Percentiles rank a stretch among this genome's conserved stretches.
phyloP scores from a whole-genome alignment of 2,113 vertebrate species.

The Himantopus leucocephalus region DNA sequence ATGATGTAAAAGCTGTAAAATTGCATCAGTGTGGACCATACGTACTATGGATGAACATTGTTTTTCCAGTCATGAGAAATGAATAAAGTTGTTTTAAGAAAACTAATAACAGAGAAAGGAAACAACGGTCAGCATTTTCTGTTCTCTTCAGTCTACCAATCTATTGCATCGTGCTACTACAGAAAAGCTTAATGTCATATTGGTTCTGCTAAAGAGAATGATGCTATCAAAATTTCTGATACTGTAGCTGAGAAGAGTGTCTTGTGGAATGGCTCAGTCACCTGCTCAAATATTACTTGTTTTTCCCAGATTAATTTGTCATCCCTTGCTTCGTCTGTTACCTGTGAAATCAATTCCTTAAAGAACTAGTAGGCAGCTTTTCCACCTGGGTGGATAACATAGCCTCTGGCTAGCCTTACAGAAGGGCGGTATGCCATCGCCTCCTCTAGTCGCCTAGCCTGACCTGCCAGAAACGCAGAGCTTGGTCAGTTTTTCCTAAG shows the following conservation, averaged over 20 bases:
- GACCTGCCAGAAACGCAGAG: background rate
- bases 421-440: rapidly evolving
- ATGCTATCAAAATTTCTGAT: background rate
- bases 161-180: background rate
- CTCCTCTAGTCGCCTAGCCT: background rate
- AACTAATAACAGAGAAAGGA: background rate
- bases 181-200: background rate
- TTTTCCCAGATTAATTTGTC: background rate
- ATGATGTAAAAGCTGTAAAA: background rate
- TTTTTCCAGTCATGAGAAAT: background rate
- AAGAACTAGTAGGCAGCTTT: background rate
- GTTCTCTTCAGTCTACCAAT: background rate
- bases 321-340: background rate
- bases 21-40: background rate
- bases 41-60: background rate
- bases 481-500: background rate
- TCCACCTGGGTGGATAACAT: background rate
- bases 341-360: background rate
- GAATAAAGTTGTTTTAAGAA: background rate
- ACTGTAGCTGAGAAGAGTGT: background rate
- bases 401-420: background rate
- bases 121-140: background rate
- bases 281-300: background rate
- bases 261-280: background rate
- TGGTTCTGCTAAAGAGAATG: background rate